Conservation (phyloP, 1,140 invertebrate genomes). For the Drosophila mayri region DNA sequence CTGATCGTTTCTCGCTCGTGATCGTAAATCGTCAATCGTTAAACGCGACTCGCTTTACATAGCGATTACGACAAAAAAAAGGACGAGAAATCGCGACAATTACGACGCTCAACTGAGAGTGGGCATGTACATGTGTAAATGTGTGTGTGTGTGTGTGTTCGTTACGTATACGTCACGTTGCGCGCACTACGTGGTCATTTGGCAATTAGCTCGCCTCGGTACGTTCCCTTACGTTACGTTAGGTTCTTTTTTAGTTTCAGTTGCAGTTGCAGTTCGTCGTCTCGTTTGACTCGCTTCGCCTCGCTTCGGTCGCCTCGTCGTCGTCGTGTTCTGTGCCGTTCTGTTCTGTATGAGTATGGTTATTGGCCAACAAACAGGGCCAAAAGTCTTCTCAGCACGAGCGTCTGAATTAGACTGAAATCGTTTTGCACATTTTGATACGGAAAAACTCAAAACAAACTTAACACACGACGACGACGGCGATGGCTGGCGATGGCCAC, state of each 20-base stretch:
- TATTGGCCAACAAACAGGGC: conserved; percentile 70
- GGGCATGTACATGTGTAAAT: conserved; percentile 40
- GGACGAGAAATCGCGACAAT: conserved; percentile 30
- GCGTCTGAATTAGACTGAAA: conserved; percentile 85
- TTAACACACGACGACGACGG: conserved; percentile 65
- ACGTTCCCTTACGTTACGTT: background rate
- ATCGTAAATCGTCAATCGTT: conserved; percentile 19
- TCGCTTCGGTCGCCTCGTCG: conserved; percentile 16
- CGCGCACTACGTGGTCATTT: conserved; percentile 65
- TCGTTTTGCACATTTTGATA: conserved; percentile 85
- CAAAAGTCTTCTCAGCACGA: conserved; percentile 85
- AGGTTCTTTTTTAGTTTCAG: conserved; percentile 28
- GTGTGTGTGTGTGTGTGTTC: conserved; percentile 16
- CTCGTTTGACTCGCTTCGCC: conserved; percentile 7
- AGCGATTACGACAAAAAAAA: background rate
- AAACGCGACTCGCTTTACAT: conserved; percentile 32
- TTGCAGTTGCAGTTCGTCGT: conserved; percentile 16
- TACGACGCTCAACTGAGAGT: conserved; percentile 42
- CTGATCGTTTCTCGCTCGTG: conserved; percentile 28
- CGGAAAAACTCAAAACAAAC: conserved; percentile 85
- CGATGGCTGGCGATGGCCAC: conserved; percentile 42
- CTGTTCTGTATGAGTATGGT: conserved; percentile 28
- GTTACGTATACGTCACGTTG: conserved; percentile 44
- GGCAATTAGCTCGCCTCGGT: conserved; percentile 43
- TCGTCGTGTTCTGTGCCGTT: conserved; percentile 19